Base-by-base conservation (phyloP, 2,797 vertebrate genomes). In the Morus bassanus region DNA sequence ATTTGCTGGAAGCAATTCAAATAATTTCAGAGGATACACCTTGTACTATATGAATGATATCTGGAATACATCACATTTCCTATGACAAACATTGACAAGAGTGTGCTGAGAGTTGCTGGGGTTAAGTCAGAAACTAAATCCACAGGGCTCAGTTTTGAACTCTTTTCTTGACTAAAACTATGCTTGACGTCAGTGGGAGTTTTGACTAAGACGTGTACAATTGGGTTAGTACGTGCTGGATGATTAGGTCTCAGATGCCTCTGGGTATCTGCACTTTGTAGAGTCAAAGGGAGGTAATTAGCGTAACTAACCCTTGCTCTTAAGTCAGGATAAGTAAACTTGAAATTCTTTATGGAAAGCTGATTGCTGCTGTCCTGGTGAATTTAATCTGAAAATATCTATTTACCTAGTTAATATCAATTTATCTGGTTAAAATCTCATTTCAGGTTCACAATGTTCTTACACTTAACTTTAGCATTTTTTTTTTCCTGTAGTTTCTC, bases 11-110 rank as follows among this genome's bases (percentile, higher is more conserved):
- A 88, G 16, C 23, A 72, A 73, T 70, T 91, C 53, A 89, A 87
- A 65, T 89, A 4, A 72, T 69, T 95, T 83, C 31, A 64, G 78
- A 88, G 39, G 60, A 69, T 80, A 92, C 75, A 91, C 25, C 25
- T 83, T 97, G 90, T 94, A 69, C 78, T 35, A 18, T n/a, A 72
- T 28, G 33, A 68, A 39, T 11, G 6, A 53, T 88, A 65, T 91
- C 86, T 95, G 94, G 75, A 80, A 54, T 80, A 80, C 46, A 54
- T 84, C 68, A 69, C 7, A 24, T 85, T 95, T 96, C 89, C 84
- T 94, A 63, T 94, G 91, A 92, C 92, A 95, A 97, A 86, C 51
- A 46, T 18, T 43, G 69, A 35, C 46, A 35, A 70, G 81, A 69
- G 35, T 33, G 35, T 84, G 33, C 85, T 25, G 41, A 19, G 56